These are phyloP conservation scores for Drosophila cyrtoloma DNA, from an alignment of 2,888 invertebrate genomes.

Conservation along the genomic window DNA sequence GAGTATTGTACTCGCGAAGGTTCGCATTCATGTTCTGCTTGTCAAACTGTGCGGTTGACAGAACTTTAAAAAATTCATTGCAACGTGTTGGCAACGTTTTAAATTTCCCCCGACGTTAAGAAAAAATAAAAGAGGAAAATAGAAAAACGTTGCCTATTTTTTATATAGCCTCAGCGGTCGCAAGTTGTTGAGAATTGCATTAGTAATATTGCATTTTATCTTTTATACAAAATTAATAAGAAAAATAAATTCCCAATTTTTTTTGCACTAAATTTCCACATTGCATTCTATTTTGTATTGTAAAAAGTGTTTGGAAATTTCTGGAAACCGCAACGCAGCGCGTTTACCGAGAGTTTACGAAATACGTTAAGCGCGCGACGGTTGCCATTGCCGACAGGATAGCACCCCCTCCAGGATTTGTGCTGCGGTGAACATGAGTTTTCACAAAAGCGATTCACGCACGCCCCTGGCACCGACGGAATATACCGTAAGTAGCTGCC, in stretches of 20 bases:
- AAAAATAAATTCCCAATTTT: conserved; percentile 52
- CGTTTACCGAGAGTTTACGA: conserved; percentile 53
- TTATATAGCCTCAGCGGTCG: conserved; percentile 46
- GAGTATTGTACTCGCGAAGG: conserved; percentile 74
- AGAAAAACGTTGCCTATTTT: conserved; percentile 39
- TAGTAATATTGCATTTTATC: conserved; percentile 79
- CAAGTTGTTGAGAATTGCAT: conserved; percentile 68
- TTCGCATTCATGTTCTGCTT: conserved; percentile 85
- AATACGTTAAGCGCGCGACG: conserved; percentile 48
- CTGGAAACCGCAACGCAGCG: conserved; percentile 63
- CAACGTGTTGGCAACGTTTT: conserved; percentile 53
- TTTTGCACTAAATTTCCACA: conserved; percentile 71
- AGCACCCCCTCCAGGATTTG: conserved; percentile 39
- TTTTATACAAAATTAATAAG: conserved; percentile 42
- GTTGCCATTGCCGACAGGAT: conserved; percentile 63
- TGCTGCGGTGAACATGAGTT: conserved; percentile 81
- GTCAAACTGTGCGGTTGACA: conserved; percentile 85
- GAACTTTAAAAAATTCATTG: conserved; percentile 54
- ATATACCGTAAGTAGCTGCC: conserved; percentile 83
- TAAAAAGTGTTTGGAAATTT: conserved; percentile 76
- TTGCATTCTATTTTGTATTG: conserved; percentile 78
- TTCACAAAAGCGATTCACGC: conserved; percentile 85
- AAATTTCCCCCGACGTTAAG: conserved; percentile 32
- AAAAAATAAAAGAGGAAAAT: conserved; percentile 14
- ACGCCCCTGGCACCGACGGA: conserved; percentile 84